These are phyloP conservation scores for Agrochola circellaris DNA, from an alignment of 2,888 invertebrate genomes.

Conservation along the genomic window DNA sequence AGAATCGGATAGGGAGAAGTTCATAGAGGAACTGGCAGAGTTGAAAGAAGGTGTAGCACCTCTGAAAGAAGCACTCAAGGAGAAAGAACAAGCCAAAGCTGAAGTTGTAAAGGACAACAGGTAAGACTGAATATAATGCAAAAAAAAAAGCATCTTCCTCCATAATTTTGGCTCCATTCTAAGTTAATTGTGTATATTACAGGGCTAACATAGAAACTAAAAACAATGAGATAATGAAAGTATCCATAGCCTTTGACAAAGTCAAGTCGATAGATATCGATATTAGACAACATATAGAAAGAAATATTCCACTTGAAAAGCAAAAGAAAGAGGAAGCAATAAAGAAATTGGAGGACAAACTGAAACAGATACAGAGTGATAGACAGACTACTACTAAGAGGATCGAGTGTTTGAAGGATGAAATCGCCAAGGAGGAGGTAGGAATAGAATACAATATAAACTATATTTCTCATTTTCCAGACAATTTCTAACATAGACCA, in stretches of 20 bases:
- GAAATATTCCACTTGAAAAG: slow-evolving; percentile 90
- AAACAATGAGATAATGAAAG: slow-evolving; percentile 83
- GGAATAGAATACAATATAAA: slow-evolving; percentile 35
- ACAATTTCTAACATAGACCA: neutral
- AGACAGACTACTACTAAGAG: slow-evolving; percentile 85
- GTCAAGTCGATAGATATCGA: slow-evolving; percentile 90
- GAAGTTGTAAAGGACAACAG: slow-evolving; percentile 83
- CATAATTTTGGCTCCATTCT: neutral
- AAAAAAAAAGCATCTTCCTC: neutral
- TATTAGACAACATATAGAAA: slow-evolving; percentile 89
- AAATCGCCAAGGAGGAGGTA: slow-evolving; percentile 91
- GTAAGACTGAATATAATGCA: slow-evolving; percentile 63
- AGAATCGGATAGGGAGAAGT: slow-evolving; percentile 81
- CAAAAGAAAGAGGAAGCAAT: slow-evolving; percentile 87
- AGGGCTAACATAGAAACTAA: slow-evolving; percentile 85
- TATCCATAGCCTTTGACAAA: slow-evolving; percentile 86
- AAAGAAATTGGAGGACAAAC: slow-evolving; percentile 86
- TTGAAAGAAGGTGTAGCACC: slow-evolving; percentile 78
- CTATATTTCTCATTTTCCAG: neutral
- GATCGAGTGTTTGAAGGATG: slow-evolving; percentile 90
- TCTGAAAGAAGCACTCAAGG: slow-evolving; percentile 79
- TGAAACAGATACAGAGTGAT: slow-evolving; percentile 85
- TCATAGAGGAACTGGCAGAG: slow-evolving; percentile 79
- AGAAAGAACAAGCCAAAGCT: slow-evolving; percentile 80
- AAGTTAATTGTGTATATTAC: slow-evolving; percentile 41